Evolutionary conservation across 2,888 invertebrate species (phyloP), one percentile per base, ranked within the genome.

Genomic region (Pherbina coryleti): DNA sequence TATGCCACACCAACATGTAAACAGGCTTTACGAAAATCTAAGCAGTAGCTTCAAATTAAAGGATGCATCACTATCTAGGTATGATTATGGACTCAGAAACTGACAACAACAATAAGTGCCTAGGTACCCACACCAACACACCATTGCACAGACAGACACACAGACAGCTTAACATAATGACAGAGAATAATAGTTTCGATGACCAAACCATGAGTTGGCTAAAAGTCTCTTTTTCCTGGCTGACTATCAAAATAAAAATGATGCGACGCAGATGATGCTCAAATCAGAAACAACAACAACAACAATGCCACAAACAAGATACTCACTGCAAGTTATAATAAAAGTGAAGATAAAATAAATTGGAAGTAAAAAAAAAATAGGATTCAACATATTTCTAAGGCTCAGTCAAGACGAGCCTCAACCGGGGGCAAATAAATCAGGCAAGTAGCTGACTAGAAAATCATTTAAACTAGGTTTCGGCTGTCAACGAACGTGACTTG

Each of bases 401-500:
- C 28, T 64, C 31, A n/a, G 64, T 64, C 64, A 34, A 64, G 28
- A 64, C 64, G n/a, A 17, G 28, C 64, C 4, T 31, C 11, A 44
- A 44, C 14, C 44, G 11, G 44, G 44, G 7, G 44, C 64, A 14
- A n/a, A 17, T 28, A 64, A 34, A n/a, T 17, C 34, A 34, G 25
- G 11, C 64, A 64, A 28, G 34, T 64, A 64, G 64, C 64, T 64
- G 31, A n/a, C 64, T 51, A 22, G 67, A 28, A 25, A 19, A 49
- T 69, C 69, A 28, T 51, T 69, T 51, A 69, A 51, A 69, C 69
- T 51, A 28, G 69, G 17, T 51, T 49, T 51, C 69, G 19, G 28
- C 44, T 49, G 69, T 25, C 69, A 69, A 9, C 51, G 60, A 49
- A 69, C 69, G 69, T 69, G 69, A 69, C 69, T 69, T 69, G 69